These are phyloP conservation scores for Tineola bisselliella DNA, from an alignment of 2,888 invertebrate species.

Conservation along the genomic window DNA sequence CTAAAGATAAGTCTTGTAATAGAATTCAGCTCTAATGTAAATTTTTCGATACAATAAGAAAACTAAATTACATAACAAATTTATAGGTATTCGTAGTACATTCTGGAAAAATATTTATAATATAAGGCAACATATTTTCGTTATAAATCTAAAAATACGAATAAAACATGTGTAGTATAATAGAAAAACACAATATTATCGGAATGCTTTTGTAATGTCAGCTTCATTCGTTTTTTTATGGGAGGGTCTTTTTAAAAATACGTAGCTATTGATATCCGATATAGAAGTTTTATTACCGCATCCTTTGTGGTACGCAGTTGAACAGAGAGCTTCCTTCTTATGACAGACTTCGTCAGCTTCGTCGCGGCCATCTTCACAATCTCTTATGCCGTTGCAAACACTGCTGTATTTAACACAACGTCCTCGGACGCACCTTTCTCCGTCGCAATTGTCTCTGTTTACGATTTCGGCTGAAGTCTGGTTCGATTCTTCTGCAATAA, in stretches of 20 bases:
- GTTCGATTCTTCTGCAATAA: conserved; percentile 19
- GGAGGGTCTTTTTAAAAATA: neutral
- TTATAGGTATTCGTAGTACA: neutral
- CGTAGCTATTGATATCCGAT: neutral
- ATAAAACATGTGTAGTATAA: no score
- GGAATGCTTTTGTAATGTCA: neutral
- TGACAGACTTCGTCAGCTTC: conserved; percentile 65
- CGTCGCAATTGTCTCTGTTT: conserved; percentile 53
- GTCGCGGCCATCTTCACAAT: conserved; percentile 77
- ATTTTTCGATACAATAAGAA: neutral
- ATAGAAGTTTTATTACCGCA: conserved; percentile 34
- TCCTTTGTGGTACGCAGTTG: conserved; percentile 38
- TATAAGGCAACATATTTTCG: neutral
- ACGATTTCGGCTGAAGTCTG: conserved; percentile 19
- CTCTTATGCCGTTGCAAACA: conserved; percentile 73
- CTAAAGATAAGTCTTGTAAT: no score
- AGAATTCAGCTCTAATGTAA: no score
- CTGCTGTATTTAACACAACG: conserved; percentile 68
- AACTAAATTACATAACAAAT: neutral
- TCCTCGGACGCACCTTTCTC: conserved; percentile 75
- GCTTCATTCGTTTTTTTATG: neutral
- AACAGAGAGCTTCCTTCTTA: conserved; percentile 34
- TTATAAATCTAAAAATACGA: no score
- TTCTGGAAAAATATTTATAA: neutral
- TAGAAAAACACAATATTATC: neutral